phyloP scores from a whole-genome alignment of 1,140 invertebrate species.

The Physella acuta region DNA sequence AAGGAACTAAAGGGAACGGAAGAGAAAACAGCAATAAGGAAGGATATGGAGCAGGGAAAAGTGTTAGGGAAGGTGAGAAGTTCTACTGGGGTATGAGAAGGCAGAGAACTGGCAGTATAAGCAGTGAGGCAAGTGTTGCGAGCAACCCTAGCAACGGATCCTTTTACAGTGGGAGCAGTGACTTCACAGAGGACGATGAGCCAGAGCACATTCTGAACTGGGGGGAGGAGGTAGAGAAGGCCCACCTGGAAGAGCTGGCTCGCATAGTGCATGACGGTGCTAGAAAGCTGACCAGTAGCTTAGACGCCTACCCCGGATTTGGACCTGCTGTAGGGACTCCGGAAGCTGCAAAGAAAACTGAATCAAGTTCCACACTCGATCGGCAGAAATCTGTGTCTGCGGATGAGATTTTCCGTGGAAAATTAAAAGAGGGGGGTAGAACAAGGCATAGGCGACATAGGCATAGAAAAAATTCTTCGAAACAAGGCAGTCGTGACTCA shows the following conservation, averaged over 20 bases:
- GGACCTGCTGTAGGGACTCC: slow-evolving; percentile 9
- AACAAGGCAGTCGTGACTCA: slow-evolving; percentile 28
- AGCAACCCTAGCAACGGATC: slow-evolving; percentile 43
- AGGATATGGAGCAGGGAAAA: slow-evolving; percentile 10
- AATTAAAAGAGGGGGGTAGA: slow-evolving; percentile 14
- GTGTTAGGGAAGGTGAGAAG: slow-evolving; percentile 28
- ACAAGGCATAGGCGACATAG: slow-evolving; percentile 16
- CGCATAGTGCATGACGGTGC: slow-evolving; percentile 43
- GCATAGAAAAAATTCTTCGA: slow-evolving; percentile 12
- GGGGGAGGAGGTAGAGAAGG: slow-evolving; percentile 35
- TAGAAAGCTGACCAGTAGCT: slow-evolving; percentile 38
- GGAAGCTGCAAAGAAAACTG: slow-evolving; percentile 1
- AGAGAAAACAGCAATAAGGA: slow-evolving; percentile 24
- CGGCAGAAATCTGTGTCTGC: slow-evolving; percentile 23
- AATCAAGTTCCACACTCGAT: slow-evolving; percentile 14
- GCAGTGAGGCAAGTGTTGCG: slow-evolving; percentile 45
- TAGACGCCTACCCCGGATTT: slow-evolving; percentile 33
- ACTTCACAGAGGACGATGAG: slow-evolving; percentile 35
- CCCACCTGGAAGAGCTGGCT: slow-evolving; percentile 43
- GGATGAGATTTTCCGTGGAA: slow-evolving; percentile 27
- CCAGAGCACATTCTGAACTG: slow-evolving; percentile 37
- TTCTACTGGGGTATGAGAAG: slow-evolving; percentile 37
- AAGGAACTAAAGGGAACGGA: background rate
- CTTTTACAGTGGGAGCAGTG: slow-evolving; percentile 28
- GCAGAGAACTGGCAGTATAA: slow-evolving; percentile 45